These are phyloP conservation scores for Rhingia campestris DNA, from an alignment of 2,888 invertebrate species.

Conservation along the genomic window DNA sequence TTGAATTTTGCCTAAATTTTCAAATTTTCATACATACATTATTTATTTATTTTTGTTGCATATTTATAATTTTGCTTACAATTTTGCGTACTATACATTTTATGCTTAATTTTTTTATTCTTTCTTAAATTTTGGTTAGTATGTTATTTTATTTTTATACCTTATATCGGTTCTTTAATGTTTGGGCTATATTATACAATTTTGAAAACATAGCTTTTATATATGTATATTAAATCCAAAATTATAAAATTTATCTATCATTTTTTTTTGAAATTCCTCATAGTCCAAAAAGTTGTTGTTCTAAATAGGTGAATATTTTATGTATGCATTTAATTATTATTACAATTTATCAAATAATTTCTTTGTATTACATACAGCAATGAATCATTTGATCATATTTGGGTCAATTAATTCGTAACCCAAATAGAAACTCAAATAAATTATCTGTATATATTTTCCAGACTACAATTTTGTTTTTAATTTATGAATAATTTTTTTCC, in stretches of 20 bases:
- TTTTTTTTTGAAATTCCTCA: slow-evolving; percentile 44
- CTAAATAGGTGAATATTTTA: slow-evolving; percentile 74
- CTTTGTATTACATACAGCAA: slow-evolving; percentile 75
- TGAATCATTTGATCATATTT: slow-evolving; percentile 51
- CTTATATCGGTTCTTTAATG: slow-evolving; percentile 42
- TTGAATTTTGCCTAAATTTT: slow-evolving; percentile 73
- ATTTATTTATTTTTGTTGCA: slow-evolving; percentile 58
- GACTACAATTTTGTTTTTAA: slow-evolving; percentile 62
- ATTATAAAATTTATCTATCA: slow-evolving; percentile 71
- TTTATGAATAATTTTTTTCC: slow-evolving; percentile 56
- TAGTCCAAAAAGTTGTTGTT: slow-evolving; percentile 47
- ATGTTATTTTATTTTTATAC: slow-evolving; percentile 69
- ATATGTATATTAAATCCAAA: slow-evolving; percentile 50
- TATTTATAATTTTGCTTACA: slow-evolving; percentile 66
- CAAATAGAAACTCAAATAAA: slow-evolving; percentile 43
- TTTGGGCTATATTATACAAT: slow-evolving; percentile 65
- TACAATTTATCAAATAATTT: slow-evolving; percentile 67
- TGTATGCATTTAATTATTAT: slow-evolving; percentile 49
- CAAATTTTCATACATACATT: slow-evolving; percentile 75
- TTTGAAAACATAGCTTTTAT: slow-evolving; percentile 63
- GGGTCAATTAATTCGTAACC: slow-evolving; percentile 25
- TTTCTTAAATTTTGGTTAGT: slow-evolving; percentile 53
- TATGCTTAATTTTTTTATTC: slow-evolving; percentile 68
- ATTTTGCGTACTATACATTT: slow-evolving; percentile 73
- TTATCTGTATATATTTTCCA: slow-evolving; percentile 72